These are phyloP conservation scores for Hydrozoanthus gracilis DNA, from an alignment of 92 coral and sea anemone genomes.

Conservation along the genomic window DNA sequence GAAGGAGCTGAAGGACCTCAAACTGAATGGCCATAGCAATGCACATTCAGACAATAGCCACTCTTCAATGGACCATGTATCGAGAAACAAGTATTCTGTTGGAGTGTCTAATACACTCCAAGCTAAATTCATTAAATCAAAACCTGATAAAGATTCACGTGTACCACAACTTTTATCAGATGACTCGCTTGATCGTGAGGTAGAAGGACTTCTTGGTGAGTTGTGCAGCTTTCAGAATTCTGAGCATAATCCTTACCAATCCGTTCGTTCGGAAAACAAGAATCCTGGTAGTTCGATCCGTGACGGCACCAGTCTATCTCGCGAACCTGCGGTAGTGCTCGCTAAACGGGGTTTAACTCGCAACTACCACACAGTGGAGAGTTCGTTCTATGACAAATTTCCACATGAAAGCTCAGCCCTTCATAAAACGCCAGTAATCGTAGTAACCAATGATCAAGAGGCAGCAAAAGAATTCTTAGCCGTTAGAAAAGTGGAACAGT, in stretches of 20 bases:
- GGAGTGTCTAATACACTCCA: not conserved
- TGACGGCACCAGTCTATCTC: slow-evolving; percentile 7
- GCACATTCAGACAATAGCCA: not conserved
- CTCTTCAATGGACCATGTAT: not conserved
- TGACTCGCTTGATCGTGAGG: slow-evolving; percentile 84
- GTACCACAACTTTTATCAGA: slow-evolving; percentile 69
- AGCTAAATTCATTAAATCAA: not conserved
- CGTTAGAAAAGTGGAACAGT: slow-evolving; percentile 66
- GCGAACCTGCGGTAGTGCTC: not conserved
- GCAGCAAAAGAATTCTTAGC: slow-evolving; percentile 51
- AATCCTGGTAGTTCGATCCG: not conserved
- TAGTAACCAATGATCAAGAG: slow-evolving; percentile 48
- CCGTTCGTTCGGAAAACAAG: not conserved
- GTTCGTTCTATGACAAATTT: not conserved
- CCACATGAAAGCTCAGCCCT: not conserved
- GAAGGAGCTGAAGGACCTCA: slow-evolving; percentile 72
- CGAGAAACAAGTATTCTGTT: not conserved
- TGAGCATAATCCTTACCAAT: not conserved
- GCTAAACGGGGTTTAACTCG: not conserved
- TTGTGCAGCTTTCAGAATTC: not conserved
- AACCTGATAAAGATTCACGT: not conserved
- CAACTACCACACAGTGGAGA: not conserved
- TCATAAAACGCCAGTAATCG: not conserved
- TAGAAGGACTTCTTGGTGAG: slow-evolving; percentile 65
- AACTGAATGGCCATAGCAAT: slow-evolving; percentile 34